Percentiles rank a stretch among this genome's conserved stretches.
These are phyloP conservation scores for Mechanitis messenoides DNA, from an alignment of 2,888 invertebrate genomes.

Conservation along the genomic window DNA sequence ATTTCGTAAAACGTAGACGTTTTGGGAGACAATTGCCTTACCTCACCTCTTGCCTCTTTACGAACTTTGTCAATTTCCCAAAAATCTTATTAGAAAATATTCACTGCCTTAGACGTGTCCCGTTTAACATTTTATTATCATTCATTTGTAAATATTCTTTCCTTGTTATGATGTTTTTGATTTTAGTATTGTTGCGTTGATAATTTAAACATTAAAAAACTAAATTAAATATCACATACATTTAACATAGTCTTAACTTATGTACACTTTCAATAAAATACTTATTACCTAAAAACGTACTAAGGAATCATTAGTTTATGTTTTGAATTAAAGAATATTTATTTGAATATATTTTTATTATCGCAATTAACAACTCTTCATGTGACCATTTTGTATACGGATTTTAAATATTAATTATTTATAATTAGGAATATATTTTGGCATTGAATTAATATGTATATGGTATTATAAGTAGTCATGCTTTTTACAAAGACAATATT, in stretches of 20 bases:
- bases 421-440: no score
- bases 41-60: constrained; percentile 73
- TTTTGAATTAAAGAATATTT: no score
- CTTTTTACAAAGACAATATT: constrained; percentile 65
- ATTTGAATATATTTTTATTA: no score
- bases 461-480: constrained; percentile 55
- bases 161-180: constrained; percentile 1
- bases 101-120: constrained; percentile 55
- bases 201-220: not conserved
- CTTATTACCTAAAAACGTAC: no score
- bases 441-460: constrained; percentile 2
- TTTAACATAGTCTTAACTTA: no score
- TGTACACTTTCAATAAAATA: no score
- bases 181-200: not conserved
- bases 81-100: constrained; percentile 71
- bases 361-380: constrained; percentile 3
- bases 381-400: no score
- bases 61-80: constrained; percentile 75
- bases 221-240: not conserved
- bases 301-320: no score
- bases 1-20: constrained; percentile 77
- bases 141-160: constrained; percentile 20
- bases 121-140: constrained; percentile 24
- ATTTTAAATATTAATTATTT: no score
- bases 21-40: constrained; percentile 77